phyloP scores from a whole-genome alignment of 2,113 vertebrate genomes.

The cattle (Bos taurus) region ARS-UCD2.0 NC_037347.1:46328001-46328500 shows the following conservation, averaged over 20 bases:
- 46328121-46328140: not conserved
- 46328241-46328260: not conserved
- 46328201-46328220: not conserved
- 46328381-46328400: not conserved
- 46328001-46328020: not conserved
- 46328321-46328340: not conserved
- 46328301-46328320: not conserved
- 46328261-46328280: not conserved
- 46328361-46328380: not conserved
- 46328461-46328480: not conserved
- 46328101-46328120: not conserved
- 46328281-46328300: not conserved
- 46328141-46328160: not conserved
- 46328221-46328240: not conserved
- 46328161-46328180: not conserved
- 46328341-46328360: fast-evolving
- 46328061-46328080: not conserved
- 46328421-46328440: not conserved
- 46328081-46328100: not conserved
- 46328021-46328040: not conserved
- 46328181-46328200: not conserved
- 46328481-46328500: not conserved
- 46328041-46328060: not conserved
- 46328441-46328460: not conserved
- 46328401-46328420: not conserved